These are phyloP conservation scores for Dexiosoma caninum DNA, from an alignment of 2,888 invertebrate genomes.

Conservation along the genomic window DNA sequence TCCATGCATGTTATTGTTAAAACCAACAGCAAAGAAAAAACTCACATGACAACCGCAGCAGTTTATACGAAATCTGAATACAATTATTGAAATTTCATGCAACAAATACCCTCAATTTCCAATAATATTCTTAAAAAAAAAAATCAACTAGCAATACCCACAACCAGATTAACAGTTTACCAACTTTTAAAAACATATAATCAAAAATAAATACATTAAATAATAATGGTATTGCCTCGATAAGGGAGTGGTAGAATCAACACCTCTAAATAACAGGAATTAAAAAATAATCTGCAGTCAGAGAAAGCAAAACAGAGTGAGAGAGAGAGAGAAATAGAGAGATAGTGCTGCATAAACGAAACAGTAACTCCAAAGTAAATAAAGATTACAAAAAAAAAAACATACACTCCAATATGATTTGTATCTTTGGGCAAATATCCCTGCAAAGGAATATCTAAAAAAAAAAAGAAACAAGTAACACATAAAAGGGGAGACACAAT, in stretches of 20 bases:
- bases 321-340: neutral
- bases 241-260: slow-evolving; percentile 61
- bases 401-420: slow-evolving; percentile 56
- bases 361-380: slow-evolving; percentile 24
- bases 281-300: slow-evolving; percentile 51
- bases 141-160: neutral
- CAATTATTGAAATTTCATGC: slow-evolving; percentile 47
- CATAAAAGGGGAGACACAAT: slow-evolving; percentile 23
- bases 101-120: slow-evolving; percentile 38
- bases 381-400: neutral
- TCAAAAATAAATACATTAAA: slow-evolving; percentile 39
- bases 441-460: slow-evolving; percentile 19
- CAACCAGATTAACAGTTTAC: neutral
- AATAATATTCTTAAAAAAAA: slow-evolving; percentile 8
- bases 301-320: neutral
- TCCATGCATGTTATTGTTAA: slow-evolving; percentile 7
- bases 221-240: slow-evolving; percentile 35
- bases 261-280: slow-evolving; percentile 63
- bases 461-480: neutral
- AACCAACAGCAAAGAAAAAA: neutral
- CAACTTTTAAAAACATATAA: slow-evolving; percentile 34
- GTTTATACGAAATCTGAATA: slow-evolving; percentile 45
- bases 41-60: slow-evolving; percentile 44
- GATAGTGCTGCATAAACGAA: neutral
- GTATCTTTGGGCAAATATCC: slow-evolving; percentile 22